phyloP scores from a whole-genome alignment of 2,113 vertebrate genomes.

The Dromiciops gliroides region DNA sequence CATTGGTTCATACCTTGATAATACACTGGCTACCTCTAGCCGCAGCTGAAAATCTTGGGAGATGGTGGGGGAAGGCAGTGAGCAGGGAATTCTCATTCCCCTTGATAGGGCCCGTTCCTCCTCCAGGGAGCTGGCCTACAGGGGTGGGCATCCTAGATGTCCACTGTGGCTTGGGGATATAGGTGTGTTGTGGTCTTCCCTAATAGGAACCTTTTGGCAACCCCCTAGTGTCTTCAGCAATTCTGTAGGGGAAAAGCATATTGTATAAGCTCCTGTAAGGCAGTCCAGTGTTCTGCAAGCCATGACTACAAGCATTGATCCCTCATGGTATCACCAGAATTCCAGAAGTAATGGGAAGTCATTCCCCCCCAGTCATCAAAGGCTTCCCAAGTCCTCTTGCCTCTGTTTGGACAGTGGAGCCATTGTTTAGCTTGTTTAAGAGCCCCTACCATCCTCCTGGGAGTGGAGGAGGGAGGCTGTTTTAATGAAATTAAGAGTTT shows the following conservation, averaged over 20 bases:
- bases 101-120: not conserved
- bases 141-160: not conserved
- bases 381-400: slow-evolving; percentile 67
- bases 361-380: slow-evolving; percentile 72
- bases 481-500: slow-evolving; percentile 71
- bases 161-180: not conserved
- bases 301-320: not conserved
- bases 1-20: not conserved
- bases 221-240: not conserved
- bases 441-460: slow-evolving; percentile 45
- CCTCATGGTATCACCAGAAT: slow-evolving; percentile 59
- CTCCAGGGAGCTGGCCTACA: not conserved
- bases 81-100: slow-evolving; percentile 1
- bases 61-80: not conserved
- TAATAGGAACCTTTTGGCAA: not conserved
- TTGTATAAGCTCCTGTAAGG: not conserved
- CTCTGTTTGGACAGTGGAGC: slow-evolving; percentile 58
- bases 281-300: not conserved
- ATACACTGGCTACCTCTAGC: not conserved
- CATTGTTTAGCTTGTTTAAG: slow-evolving; percentile 66
- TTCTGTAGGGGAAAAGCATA: not conserved
- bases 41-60: slow-evolving; percentile 7
- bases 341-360: slow-evolving; percentile 69
- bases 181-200: not conserved
- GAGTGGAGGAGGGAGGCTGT: slow-evolving; percentile 57